These are phyloP conservation scores for Chrysemys picta DNA, from an alignment of 2,113 vertebrate genomes.

Conservation along the genomic window DNA sequence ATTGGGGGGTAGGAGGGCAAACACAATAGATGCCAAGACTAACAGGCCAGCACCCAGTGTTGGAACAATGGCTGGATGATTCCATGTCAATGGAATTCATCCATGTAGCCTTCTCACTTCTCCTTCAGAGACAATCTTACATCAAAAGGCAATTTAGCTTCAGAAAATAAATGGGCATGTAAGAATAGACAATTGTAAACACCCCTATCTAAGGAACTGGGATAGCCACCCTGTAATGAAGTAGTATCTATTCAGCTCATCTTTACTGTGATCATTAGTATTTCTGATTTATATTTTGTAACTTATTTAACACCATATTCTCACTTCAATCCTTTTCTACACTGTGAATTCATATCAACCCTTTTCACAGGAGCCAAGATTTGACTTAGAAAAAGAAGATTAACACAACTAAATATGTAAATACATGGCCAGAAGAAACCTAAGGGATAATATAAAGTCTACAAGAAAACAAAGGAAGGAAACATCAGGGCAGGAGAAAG, in stretches of 20 bases:
- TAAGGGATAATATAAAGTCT: not conserved
- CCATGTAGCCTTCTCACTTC: not conserved
- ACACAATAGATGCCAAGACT: constrained; percentile 12
- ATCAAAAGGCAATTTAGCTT: not conserved
- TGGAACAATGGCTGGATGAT: not conserved
- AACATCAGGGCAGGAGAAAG: not conserved
- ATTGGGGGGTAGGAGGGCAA: too few relatives aligned
- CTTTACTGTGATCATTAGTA: constrained; percentile 30
- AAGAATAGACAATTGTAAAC: not conserved
- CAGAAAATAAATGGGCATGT: not conserved
- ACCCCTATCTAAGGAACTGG: not conserved
- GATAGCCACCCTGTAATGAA: not conserved
- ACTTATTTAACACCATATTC: not conserved
- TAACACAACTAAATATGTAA: not conserved
- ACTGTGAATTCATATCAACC: constrained; percentile 8
- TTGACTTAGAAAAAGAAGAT: constrained; percentile 13
- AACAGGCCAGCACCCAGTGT: not conserved
- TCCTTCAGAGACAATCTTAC: not conserved
- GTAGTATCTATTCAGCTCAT: not conserved
- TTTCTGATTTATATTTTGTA: constrained; percentile 24
- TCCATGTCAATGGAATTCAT: not conserved
- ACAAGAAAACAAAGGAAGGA: not conserved
- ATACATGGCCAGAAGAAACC: not conserved
- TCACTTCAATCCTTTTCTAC: constrained; percentile 16
- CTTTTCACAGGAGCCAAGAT: constrained; percentile 25